These are phyloP conservation scores for Crambe crambe DNA, from an alignment of 37 sponge, comb jelly and placozoan genomes.

Conservation along the genomic window DNA sequence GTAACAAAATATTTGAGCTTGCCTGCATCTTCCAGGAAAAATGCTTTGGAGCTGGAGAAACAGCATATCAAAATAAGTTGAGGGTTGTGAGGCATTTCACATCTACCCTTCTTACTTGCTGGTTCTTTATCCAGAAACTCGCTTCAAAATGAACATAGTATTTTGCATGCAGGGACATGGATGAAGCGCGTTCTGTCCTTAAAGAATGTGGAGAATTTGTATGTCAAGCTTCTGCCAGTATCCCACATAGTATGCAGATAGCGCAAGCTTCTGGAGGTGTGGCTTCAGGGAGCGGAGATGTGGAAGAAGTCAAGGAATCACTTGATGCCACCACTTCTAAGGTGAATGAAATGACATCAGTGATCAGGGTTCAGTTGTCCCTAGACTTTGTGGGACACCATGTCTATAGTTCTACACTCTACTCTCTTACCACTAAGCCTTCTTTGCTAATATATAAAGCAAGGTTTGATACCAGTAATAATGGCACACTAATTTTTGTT, in stretches of 20 bases:
- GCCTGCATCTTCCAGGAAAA: no score
- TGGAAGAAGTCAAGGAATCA: not conserved
- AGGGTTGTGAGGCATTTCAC: not conserved
- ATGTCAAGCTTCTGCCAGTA: conserved; percentile 4
- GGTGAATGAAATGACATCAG: no score
- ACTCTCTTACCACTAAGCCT: not conserved
- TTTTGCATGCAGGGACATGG: conserved; percentile 10
- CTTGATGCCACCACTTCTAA: no score
- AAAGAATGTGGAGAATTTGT: conserved; percentile 42
- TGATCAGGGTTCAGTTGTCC: no score
- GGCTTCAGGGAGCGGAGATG: conserved; percentile 5
- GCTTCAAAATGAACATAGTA: no score
- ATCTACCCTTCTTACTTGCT: no score
- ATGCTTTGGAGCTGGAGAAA: no score
- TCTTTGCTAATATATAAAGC: not conserved
- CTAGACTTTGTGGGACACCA: not conserved
- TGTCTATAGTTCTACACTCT: not conserved
- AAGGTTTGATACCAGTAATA: not conserved
- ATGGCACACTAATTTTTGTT: no score
- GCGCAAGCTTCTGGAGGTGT: not conserved
- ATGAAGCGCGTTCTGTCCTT: conserved; percentile 48
- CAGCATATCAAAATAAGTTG: not conserved
- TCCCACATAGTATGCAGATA: conserved; percentile 13
- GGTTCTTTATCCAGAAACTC: not conserved
- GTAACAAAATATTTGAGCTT: no score